Conservation (phyloP, 2,113 vertebrate genomes). For the Tylochromis polylepis region DNA sequence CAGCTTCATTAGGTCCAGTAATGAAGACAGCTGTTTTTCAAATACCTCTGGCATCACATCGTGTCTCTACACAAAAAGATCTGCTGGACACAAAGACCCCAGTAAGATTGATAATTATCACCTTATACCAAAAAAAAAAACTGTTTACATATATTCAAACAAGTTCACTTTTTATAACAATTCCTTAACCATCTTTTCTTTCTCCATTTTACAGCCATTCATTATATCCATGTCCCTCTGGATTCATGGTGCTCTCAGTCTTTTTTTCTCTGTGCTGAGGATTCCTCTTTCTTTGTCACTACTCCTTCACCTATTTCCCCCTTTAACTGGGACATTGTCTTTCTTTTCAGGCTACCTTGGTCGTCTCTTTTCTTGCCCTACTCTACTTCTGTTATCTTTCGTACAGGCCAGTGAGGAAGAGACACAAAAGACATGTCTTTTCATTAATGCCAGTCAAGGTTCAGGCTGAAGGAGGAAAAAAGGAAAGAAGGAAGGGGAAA, state of each 20-base stretch:
- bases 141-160: not conserved
- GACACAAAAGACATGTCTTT: constrained; percentile 47
- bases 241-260: not conserved
- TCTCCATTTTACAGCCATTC: not conserved
- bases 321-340: constrained; percentile 39
- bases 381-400: constrained; percentile 28
- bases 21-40: constrained; percentile 52
- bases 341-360: constrained; percentile 3
- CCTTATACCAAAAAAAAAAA: not conserved
- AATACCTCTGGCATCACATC: not conserved
- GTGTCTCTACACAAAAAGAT: constrained; percentile 25
- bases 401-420: not conserved
- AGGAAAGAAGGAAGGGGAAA: not conserved
- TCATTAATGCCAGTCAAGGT: constrained; percentile 57
- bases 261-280: not conserved
- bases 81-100: constrained; percentile 9
- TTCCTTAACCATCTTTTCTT: not conserved
- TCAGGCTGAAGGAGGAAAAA: not conserved
- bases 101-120: constrained; percentile 39
- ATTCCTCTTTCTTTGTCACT: not conserved
- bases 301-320: not conserved
- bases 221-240: not conserved
- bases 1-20: constrained; percentile 44
- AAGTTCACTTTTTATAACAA: not conserved
- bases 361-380: not conserved